Conservation (phyloP, 92 coral and sea anemone species). For the Epizoanthus stellaris region DNA sequence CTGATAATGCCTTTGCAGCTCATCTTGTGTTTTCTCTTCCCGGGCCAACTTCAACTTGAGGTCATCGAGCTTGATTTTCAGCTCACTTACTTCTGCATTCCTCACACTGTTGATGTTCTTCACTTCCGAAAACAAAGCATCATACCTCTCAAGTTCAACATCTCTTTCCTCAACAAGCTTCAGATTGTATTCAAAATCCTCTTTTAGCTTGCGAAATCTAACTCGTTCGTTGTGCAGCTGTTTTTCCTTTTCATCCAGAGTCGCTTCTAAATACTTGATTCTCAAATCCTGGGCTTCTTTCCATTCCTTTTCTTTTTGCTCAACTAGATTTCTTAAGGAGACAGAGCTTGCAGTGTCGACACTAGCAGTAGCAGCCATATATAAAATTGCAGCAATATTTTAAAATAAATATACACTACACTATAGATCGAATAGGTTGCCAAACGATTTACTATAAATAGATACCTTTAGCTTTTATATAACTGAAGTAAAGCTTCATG, state of each 20-base stretch:
- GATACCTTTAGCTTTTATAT: no score
- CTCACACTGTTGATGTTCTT: conserved; percentile 69
- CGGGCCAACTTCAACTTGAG: conserved; percentile 71
- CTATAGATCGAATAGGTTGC: background rate
- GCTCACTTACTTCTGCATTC: conserved; percentile 90
- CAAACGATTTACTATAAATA: background rate
- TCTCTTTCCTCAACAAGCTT: conserved; percentile 88
- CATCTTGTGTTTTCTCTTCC: conserved; percentile 82
- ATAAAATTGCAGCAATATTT: background rate
- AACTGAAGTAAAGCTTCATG: background rate
- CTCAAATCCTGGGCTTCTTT: conserved; percentile 86
- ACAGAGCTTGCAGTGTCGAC: background rate
- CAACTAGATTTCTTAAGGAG: conserved; percentile 71
- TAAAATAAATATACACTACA: background rate
- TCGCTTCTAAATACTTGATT: conserved; percentile 66
- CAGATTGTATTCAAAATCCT: conserved; percentile 94
- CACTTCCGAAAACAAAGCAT: conserved; percentile 75
- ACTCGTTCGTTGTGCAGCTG: conserved; percentile 78
- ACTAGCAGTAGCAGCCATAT: conserved; percentile 8
- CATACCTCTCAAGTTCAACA: conserved; percentile 82
- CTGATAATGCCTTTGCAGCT: conserved; percentile 85
- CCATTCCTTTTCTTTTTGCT: conserved; percentile 98
- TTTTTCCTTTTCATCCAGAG: conserved; percentile 79
- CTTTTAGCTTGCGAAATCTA: conserved; percentile 89
- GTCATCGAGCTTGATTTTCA: conserved; percentile 89